Base-by-base conservation (phyloP, 1,140 invertebrate species). In the Eumeta japonica region DNA sequence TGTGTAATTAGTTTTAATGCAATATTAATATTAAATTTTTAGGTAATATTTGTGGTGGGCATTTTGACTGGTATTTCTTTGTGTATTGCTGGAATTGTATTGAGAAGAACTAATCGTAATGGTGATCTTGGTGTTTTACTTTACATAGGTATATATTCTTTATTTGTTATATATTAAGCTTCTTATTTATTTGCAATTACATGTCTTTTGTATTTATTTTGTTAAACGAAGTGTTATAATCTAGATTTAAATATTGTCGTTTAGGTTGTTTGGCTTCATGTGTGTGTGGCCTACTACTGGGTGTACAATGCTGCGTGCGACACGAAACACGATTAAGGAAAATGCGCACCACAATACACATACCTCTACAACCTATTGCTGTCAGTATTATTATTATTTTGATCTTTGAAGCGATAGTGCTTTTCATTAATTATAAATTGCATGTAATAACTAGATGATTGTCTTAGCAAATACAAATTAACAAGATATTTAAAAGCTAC, bases 31-130 rank as follows among this genome's bases (percentile, higher is more conserved):
- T 7, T 24, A 7, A 24, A 47, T 18, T 78, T 76, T 34, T 59
- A 81, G 79, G 76, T 81, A 31, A 76, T 81, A 51, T 82, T 82
- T 68, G 78, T 81, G 37, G 77, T 81, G 44, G 80, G 80, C 19
- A 79, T 83, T 39, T 56, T 82, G 39, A 81, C 81, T 28, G 81
- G 81, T 41, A 74, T 82, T 34, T 81, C 80, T 35, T 57, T 83
- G 39, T 80, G 77, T 32, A 81, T 82, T 46, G 81, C 81, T 42
- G 80, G 81, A 10, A 74, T 78, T 45, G 79, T 81, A 14, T 52
- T 83, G 36, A 65, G 79, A 35, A 71, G 79, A 46, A 80, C 76
- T 24, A 76, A 75, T 43, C 70, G 76, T 9, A 78, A 80, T 46
- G 73, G 77, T 40, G 80, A 83, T 57, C 60, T 82, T n/a, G 75